Percentiles rank a stretch among this genome's conserved stretches.
phyloP scores from a whole-genome alignment of 2,113 vertebrate genomes.

The Festucalex cinctus region DNA sequence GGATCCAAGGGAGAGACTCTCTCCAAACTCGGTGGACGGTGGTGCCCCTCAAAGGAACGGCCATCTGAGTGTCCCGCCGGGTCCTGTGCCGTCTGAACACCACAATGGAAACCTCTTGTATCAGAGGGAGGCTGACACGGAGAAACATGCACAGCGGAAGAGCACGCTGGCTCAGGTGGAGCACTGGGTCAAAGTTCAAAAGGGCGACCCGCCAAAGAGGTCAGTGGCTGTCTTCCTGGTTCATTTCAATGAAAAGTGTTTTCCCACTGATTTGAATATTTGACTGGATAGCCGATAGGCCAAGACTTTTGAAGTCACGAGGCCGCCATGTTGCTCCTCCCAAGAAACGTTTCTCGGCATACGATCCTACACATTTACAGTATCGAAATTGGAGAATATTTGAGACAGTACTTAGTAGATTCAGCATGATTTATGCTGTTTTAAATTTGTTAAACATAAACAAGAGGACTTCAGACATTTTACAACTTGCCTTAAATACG shows the following conservation, averaged over 20 bases:
- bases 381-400: no score
- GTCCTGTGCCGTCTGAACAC: conserved; percentile 76
- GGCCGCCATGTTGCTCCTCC: no score
- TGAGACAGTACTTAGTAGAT: no score
- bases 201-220: conserved; percentile 85
- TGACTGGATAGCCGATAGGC: no score
- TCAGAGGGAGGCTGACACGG: conserved; percentile 76
- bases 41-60: conserved; percentile 79
- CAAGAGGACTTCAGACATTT: no score
- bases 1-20: conserved; percentile 64
- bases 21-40: conserved; percentile 71
- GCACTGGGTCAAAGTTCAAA: conserved; percentile 92
- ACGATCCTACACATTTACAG: no score
- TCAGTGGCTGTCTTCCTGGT: conserved; percentile 63
- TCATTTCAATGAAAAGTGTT: conserved; percentile 16
- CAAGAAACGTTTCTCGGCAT: no score
- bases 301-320: no score
- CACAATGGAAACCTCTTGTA: conserved; percentile 83
- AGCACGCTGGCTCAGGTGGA: conserved; percentile 87
- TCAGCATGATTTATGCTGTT: no score
- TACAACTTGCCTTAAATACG: no score
- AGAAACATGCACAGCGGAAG: conserved; percentile 89
- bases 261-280: no score
- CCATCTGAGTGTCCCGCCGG: conserved; percentile 59
- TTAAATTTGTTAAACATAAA: no score